Evolutionary conservation across 2,888 invertebrate species (phyloP).

Genomic region (Ferdinandea cuprea): DNA sequence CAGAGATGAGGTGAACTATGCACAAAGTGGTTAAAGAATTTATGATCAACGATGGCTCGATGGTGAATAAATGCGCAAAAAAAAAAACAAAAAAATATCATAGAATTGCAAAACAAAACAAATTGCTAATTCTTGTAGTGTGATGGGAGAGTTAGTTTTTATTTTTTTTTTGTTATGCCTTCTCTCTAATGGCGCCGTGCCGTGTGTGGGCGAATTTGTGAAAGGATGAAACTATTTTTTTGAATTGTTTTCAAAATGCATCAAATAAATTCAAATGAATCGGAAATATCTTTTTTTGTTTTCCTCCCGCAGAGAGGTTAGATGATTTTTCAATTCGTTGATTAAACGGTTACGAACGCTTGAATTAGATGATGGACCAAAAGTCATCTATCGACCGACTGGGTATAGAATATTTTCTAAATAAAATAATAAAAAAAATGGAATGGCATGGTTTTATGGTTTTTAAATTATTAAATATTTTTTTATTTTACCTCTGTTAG

Average conservation of each 20-base stretch:
- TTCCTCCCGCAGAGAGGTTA: constrained; percentile 25
- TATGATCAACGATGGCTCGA: constrained; percentile 58
- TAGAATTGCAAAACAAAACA: constrained; percentile 45
- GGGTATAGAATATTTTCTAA: too few species aligned
- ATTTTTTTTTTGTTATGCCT: neutral
- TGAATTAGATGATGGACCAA: constrained; percentile 44
- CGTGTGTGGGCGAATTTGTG: constrained; percentile 4
- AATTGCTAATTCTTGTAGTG: constrained; percentile 46
- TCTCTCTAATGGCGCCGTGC: constrained; percentile 14
- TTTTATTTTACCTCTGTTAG: too few species aligned
- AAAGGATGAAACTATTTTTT: constrained; percentile 42
- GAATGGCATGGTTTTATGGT: too few species aligned
- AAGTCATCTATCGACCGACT: neutral
- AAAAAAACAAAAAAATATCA: constrained; percentile 10
- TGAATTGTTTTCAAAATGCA: constrained; percentile 39
- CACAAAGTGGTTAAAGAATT: constrained; percentile 53
- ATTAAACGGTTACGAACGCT: constrained; percentile 63
- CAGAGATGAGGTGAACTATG: neutral
- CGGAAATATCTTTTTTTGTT: neutral
- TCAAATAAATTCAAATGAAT: constrained; percentile 73
- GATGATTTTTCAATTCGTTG: constrained; percentile 72
- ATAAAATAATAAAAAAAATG: too few species aligned
- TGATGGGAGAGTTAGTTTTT: constrained; percentile 4
- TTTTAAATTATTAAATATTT: too few species aligned
- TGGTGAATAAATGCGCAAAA: constrained; percentile 22